Conservation (phyloP, 2,113 vertebrate species). For the Scolopax mira region DNA sequence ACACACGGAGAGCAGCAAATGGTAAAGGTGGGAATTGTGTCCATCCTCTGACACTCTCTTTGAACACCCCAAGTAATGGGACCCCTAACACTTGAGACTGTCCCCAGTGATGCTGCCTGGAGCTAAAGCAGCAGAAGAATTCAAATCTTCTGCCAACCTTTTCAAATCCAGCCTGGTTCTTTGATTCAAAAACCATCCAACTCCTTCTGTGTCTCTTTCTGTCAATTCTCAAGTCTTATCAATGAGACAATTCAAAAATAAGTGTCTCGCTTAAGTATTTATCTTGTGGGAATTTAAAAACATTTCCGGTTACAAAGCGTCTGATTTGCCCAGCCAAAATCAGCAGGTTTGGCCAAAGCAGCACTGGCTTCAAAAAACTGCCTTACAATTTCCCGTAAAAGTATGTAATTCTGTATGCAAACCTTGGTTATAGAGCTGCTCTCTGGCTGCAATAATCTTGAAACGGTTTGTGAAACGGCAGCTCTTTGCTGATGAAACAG, state of each 20-base stretch:
- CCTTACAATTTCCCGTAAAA: not conserved
- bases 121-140: not conserved
- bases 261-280: not conserved
- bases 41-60: not conserved
- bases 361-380: not conserved
- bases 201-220: not conserved
- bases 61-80: not conserved
- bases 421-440: too few relatives aligned
- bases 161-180: not conserved
- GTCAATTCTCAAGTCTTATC: not conserved
- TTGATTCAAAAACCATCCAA: not conserved
- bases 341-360: not conserved
- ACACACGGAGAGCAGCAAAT: not conserved
- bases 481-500: not conserved
- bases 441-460: not conserved
- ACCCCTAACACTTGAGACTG: not conserved
- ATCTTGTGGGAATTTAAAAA: slow-evolving; percentile 27
- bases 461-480: not conserved
- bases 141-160: not conserved
- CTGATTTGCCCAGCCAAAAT: not conserved
- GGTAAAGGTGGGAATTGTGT: not conserved
- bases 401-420: not conserved
- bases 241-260: not conserved
- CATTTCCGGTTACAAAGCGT: not conserved
- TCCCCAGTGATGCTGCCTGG: not conserved